A percentile compares a stretch with the other conserved stretches of the same genome.
phyloP scores from a whole-genome alignment of 2,797 vertebrate species.

The Mionectes olivaceus region DNA sequence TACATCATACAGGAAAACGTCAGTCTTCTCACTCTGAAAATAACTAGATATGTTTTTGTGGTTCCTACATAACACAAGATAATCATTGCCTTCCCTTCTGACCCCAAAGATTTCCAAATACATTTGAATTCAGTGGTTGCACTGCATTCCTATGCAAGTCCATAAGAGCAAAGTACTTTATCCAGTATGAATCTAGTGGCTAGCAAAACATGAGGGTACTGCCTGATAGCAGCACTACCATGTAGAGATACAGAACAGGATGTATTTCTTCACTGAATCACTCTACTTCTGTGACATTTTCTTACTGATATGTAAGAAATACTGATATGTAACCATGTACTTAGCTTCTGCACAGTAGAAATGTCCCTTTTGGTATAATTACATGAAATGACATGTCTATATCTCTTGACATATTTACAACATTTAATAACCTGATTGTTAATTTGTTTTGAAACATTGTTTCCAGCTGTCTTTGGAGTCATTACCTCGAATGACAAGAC shows the following conservation, averaged over 20 bases:
- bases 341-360: not conserved
- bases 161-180: not conserved
- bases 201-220: not conserved
- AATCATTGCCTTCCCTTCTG: not conserved
- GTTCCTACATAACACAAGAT: not conserved
- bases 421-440: not conserved
- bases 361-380: not conserved
- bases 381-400: not conserved
- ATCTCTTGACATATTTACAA: not conserved
- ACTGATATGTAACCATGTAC: not conserved
- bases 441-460: conserved; percentile 29
- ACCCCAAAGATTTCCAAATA: not conserved
- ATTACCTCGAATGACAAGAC: not conserved
- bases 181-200: not conserved
- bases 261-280: not conserved
- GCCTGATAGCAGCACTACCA: not conserved
- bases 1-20: not conserved
- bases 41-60: not conserved
- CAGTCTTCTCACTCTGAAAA: not conserved
- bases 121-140: not conserved
- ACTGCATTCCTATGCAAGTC: not conserved
- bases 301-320: not conserved
- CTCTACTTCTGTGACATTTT: not conserved
- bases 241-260: not conserved
- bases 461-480: not conserved